Percentiles rank a stretch among this genome's conserved stretches.
These are phyloP conservation scores for Sebastes reedi DNA, from an alignment of 2,797 vertebrate genomes.

Conservation along the genomic window DNA sequence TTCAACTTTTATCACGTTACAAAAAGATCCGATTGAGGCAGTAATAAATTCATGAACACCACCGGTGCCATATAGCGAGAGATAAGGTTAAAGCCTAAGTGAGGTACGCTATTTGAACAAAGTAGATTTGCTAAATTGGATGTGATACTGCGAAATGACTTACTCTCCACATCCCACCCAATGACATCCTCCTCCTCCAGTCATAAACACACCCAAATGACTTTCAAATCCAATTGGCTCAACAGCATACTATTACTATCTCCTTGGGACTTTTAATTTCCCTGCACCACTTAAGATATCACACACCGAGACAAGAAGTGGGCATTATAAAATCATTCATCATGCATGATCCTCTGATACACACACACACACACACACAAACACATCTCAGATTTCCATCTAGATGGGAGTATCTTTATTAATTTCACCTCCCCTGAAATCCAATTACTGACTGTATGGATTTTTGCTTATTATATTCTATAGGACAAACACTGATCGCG, in stretches of 20 bases:
- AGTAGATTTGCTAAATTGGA: constrained; percentile 54
- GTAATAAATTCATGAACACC: constrained; percentile 35
- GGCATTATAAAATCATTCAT: constrained; percentile 37
- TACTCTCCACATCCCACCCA: constrained; percentile 24
- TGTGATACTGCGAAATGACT: constrained; percentile 42
- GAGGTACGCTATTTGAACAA: constrained; percentile 41
- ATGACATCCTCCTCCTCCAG: constrained; percentile 26
- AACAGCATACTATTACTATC: constrained; percentile 18
- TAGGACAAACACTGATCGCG: constrained; percentile 19
- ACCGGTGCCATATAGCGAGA: neutral
- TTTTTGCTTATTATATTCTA: constrained; percentile 26
- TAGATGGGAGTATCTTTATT: constrained; percentile 39
- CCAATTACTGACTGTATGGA: constrained; percentile 53
- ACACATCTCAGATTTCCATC: constrained; percentile 31
- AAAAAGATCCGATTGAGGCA: constrained; percentile 25
- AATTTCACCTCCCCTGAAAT: constrained; percentile 53
- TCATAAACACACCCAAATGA: constrained; percentile 50
- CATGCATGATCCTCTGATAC: neutral
- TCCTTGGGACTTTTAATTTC: constrained; percentile 48
- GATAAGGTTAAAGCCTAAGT: constrained; percentile 38
- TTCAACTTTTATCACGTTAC: constrained; percentile 43
- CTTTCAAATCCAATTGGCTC: constrained; percentile 55
- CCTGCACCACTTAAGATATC: constrained; percentile 44
- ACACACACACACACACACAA: constrained; percentile 11
- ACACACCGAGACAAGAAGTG: constrained; percentile 34